Conservation (phyloP, 2,797 vertebrate species). For the Odontamblyopus rebecca region DNA sequence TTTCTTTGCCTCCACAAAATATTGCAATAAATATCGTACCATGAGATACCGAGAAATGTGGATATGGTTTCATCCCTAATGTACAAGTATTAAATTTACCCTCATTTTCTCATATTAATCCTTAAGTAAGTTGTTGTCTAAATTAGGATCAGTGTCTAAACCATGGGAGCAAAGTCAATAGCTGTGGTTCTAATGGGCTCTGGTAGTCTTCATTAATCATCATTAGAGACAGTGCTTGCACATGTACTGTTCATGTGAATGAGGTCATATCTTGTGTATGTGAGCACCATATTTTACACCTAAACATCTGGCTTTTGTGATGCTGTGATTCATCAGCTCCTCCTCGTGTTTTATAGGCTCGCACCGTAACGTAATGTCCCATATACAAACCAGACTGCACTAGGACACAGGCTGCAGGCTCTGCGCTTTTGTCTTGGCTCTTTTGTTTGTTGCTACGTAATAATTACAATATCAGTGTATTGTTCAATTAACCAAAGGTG, state of each 20-base stretch:
- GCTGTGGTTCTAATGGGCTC: not conserved
- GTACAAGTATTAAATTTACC: too few relatives aligned
- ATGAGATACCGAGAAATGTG: too few relatives aligned
- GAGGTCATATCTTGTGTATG: not conserved
- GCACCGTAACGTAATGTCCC: not conserved
- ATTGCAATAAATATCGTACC: too few relatives aligned
- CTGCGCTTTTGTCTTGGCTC: not conserved
- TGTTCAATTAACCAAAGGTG: not conserved
- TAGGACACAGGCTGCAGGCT: not conserved
- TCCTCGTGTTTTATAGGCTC: not conserved
- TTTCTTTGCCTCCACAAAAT: too few relatives aligned
- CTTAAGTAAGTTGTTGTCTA: too few relatives aligned
- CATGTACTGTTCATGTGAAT: not conserved
- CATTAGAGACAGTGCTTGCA: not conserved
- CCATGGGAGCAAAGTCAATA: not conserved
- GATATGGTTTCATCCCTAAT: too few relatives aligned
- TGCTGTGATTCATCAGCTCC: slow-evolving; percentile 10
- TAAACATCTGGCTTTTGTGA: slow-evolving; percentile 1
- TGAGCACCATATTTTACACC: not conserved
- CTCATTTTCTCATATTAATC: too few relatives aligned
- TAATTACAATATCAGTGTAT: too few relatives aligned
- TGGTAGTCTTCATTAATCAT: not conserved
- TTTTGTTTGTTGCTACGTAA: not conserved
- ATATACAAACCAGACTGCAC: too few relatives aligned
- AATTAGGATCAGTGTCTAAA: not conserved